Conservation (phyloP, 2,113 vertebrate genomes). For the Microcebus griseorufus region DNA sequence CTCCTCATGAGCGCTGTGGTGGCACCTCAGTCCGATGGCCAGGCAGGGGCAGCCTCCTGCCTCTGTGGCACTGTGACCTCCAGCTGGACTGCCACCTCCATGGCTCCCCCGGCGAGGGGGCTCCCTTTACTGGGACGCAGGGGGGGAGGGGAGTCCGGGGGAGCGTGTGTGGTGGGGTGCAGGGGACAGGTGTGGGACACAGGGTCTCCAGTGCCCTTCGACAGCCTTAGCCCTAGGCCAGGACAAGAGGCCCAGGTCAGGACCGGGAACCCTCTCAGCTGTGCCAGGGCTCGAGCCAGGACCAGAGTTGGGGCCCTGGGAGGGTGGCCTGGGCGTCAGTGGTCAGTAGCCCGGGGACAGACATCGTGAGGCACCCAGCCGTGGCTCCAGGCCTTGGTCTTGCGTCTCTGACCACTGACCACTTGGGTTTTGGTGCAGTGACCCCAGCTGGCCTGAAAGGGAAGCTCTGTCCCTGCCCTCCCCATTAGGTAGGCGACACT, state of each 20-base stretch:
- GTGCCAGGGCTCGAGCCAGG: not conserved
- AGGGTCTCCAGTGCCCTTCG: fast-evolving
- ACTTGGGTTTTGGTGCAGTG: not conserved
- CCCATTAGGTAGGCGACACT: fast-evolving
- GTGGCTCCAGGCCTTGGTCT: no score
- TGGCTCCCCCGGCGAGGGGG: fast-evolving
- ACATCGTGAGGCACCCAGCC: fast-evolving
- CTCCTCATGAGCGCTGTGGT: fast-evolving
- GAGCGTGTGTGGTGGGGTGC: fast-evolving
- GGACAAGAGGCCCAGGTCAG: not conserved
- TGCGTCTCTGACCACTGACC: not conserved
- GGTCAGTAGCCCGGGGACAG: not conserved
- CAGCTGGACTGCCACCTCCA: fast-evolving
- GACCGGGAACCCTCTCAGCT: fast-evolving
- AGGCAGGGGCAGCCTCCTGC: fast-evolving
- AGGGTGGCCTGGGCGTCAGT: not conserved
- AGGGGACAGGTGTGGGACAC: not conserved
- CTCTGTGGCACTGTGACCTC: fast-evolving
- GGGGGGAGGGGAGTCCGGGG: not conserved
- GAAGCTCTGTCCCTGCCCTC: no score
- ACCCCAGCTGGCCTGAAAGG: not conserved
- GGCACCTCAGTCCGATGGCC: fast-evolving
- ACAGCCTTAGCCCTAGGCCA: no score
- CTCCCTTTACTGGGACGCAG: fast-evolving
- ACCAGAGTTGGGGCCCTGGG: not conserved